Evolutionary conservation across 2,797 vertebrate species (phyloP), one percentile per base, ranked within the genome.

Genomic region (Oreortyx pictus): DNA sequence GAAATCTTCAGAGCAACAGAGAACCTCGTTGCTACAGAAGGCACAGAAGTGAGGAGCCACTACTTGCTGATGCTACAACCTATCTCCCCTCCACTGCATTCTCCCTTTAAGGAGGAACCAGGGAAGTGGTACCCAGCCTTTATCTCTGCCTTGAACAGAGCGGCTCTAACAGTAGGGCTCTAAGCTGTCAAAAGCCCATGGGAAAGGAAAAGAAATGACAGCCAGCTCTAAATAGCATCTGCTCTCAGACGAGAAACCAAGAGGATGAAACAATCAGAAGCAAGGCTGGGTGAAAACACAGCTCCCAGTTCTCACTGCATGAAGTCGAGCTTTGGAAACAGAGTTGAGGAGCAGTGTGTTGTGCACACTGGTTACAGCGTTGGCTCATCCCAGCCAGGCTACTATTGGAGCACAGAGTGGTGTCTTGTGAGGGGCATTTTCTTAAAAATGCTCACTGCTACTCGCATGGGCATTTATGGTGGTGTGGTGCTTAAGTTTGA

Each of bases 31-130:
- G 47, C 67, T 79, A 61, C 78, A 85, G 41, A 64, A 74, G 49
- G 17, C 61, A 41, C 12, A 39, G 31, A 7, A 41, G 31, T 37
- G 20, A 31, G n/a, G 66, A 79, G 37, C n/a, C 22, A 16, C 19
- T 33, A 5, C 70, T 61, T 35, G 49, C 31, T 65, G 64, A 60
- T 0, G 0, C 37, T 35, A 16, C 57, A 86, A 70, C n/a, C 37
- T 22, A 59, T 43, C 24, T 49, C 73, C n/a, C 9, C 9, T 72
- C 29, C 14, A 15, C 41, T 24, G 35, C 39, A 20, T 31, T 33
- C 19, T 29, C 70, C 44, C 23, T 67, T 72, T 33, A 24, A 24
- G 1, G 0, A 59, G 62, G 68, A 67, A 35, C 35, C 0, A 0
- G 11, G 22, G 35, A 41, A 60, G 35, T 4, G 7, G 46, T 54